Conservation (phyloP, 1,140 invertebrate genomes). For the Zaprionus ornatus region DNA sequence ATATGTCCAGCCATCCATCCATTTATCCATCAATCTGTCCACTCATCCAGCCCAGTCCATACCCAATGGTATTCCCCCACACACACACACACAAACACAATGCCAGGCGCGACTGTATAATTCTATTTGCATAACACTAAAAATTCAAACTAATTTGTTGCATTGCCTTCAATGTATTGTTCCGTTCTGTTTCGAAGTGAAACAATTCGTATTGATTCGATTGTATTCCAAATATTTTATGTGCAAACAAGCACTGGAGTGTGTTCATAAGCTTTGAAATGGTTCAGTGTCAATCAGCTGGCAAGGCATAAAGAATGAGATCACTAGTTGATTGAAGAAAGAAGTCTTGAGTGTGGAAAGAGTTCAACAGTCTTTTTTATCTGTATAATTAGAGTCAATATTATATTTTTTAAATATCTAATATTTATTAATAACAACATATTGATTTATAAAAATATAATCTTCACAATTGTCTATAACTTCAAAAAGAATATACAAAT, state of each 20-base stretch:
- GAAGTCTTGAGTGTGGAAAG: not conserved
- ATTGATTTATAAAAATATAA: too few species aligned
- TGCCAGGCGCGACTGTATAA: slow-evolving; percentile 41
- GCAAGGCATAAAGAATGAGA: not conserved
- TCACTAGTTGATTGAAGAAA: not conserved
- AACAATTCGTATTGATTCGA: slow-evolving; percentile 1
- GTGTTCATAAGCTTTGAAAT: not conserved
- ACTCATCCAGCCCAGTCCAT: slow-evolving; percentile 19
- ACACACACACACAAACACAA: not conserved
- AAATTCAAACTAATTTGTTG: slow-evolving; percentile 38
- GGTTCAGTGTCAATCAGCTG: slow-evolving; percentile 5
- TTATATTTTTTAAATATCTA: too few species aligned
- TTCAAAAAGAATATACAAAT: too few species aligned
- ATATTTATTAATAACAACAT: too few species aligned
- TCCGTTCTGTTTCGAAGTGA: not conserved
- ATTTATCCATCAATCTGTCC: slow-evolving; percentile 27
- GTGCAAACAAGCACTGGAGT: not conserved
- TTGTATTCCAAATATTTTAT: slow-evolving; percentile 6
- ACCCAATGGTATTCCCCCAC: slow-evolving; percentile 35
- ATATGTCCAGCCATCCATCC: slow-evolving; percentile 44
- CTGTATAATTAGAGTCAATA: too few species aligned
- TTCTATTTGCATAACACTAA: slow-evolving; percentile 51
- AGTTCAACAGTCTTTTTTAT: too few species aligned
- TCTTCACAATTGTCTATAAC: too few species aligned
- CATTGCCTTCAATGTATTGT: slow-evolving; percentile 11